Base-by-base conservation (phyloP, 2,113 vertebrate species). In the Forbesichthys agassizii region DNA sequence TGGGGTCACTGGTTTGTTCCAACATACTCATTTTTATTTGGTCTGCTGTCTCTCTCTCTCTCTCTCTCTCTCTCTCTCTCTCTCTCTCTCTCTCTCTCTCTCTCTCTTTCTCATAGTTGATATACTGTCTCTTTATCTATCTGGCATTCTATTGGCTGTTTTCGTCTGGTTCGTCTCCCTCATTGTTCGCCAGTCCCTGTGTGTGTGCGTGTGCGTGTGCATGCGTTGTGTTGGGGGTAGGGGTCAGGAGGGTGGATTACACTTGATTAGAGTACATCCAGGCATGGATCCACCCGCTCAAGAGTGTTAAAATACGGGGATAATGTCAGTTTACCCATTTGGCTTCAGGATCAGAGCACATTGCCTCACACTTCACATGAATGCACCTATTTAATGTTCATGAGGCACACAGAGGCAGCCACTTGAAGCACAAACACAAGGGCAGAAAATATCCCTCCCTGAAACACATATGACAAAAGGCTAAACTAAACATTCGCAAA, bases 1-100 rank as follows among this genome's bases (percentile, higher is more conserved):
- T 74, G 87, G 94, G 94, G 94, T 96, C 94, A 94, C 72, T 75
- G 88, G 86, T 86, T 89, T 85, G 84, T 87, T 88, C 81, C 79
- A 82, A 54, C 12, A 75, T 77, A 88, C 91, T 91, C 83, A 52
- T 74, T 66, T 69, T 63, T 69, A 13, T 52, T 69, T 55, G 73
- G 51, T 82, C 71, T 66, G 68, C 63, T 71, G 18, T 54, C 58
- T 68, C 62, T 77, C 66, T 65, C 65, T 65, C 20, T 20, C 61
- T 77, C 72, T 27, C 66, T 55, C 69, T 57, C 33, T 66, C 36
- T 52, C 71, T 51, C 74, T 65, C 73, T 64, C 49, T 75, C 42
- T 58, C 42, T 68, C 48, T 75, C 74, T 70, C 46, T 3, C 13
- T 48, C 16, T 9, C 0, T 71, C 33, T 59, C n/a, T 36, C 79